Percentiles rank a stretch among this genome's conserved stretches.
These are phyloP conservation scores for Busseola fusca DNA, from an alignment of 2,888 invertebrate genomes.

Conservation along the genomic window DNA sequence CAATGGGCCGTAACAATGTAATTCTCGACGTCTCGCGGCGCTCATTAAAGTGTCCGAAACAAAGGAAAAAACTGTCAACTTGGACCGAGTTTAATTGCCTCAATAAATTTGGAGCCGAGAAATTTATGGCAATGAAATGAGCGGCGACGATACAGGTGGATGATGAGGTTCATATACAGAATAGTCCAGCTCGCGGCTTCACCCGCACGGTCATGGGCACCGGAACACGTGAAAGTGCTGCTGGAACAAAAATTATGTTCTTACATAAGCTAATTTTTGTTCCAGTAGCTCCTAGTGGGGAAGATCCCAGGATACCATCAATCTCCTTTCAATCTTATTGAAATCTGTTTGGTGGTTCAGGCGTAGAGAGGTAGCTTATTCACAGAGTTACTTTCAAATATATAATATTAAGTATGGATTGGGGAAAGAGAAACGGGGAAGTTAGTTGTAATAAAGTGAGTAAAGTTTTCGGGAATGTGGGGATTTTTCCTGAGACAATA, in stretches of 20 bases:
- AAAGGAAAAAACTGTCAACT: conserved; percentile 86
- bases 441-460: neutral
- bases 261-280: too few relatives aligned
- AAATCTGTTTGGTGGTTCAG: neutral
- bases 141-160: conserved; percentile 58
- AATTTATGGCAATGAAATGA: conserved; percentile 66
- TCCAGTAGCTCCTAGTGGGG: too few relatives aligned
- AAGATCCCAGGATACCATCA: neutral
- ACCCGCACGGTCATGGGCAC: too few relatives aligned
- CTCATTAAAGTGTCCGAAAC: conserved; percentile 85
- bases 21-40: conserved; percentile 71
- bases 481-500: neutral
- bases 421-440: neutral
- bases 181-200: neutral
- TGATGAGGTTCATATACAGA: conserved; percentile 51
- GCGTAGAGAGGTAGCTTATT: neutral
- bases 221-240: too few relatives aligned
- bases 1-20: conserved; percentile 65
- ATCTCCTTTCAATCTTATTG: neutral
- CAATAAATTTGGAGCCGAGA: conserved; percentile 82
- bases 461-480: neutral
- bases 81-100: conserved; percentile 86
- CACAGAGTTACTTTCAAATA: too few relatives aligned
- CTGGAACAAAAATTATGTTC: too few relatives aligned
- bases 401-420: neutral